Evolutionary conservation across 2,888 invertebrate genomes (phyloP), one percentile per base, ranked within the genome.

Genomic region (Heliconius hortense): DNA sequence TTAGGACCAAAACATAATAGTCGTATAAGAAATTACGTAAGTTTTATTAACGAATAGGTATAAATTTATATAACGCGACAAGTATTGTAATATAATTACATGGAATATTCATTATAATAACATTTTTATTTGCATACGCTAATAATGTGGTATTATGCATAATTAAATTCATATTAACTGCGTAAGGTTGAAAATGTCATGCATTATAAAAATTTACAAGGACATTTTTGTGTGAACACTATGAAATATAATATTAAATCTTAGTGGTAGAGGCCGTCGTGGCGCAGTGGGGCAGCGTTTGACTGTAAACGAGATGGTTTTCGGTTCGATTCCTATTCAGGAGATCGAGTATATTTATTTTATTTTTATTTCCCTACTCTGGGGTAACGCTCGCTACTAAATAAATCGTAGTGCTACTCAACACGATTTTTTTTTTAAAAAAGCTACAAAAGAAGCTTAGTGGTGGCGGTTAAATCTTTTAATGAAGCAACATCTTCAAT

Each of bases 71-170:
- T 67, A 66, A n/a, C 24, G 43, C 66, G 13, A 28, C n/a, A 69
- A 28, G 69, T 56, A 56, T 56, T 56, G 56, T 69, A 56, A 35
- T 66, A 66, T 43, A 66, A 66, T 66, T 43, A 43, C 18, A 66
- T 43, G 39, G 43, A 66, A 56, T 69, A 69, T 69, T 56, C 56
- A 56, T 69, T 69, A 69, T 31, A 69, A 69, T 69, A 35, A 69
- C 31, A 69, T 69, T 69, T 69, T 69, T 69, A 69, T 69, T 69
- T 56, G 69, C 69, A 69, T 69, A 69, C 69, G 56, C 56, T 69
- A 56, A 69, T 69, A 35, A 56, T 24, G 24, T 56, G 31, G 28
- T 56, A 53, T 53, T 69, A 69, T 69, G 68, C 68, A 69, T n/a
- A 53, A 69, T 69, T 53, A 69, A 69, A 56, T n/a, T 69, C 28